Conservation (phyloP, 1,140 invertebrate species). For the Pollicipes pollicipes region DNA sequence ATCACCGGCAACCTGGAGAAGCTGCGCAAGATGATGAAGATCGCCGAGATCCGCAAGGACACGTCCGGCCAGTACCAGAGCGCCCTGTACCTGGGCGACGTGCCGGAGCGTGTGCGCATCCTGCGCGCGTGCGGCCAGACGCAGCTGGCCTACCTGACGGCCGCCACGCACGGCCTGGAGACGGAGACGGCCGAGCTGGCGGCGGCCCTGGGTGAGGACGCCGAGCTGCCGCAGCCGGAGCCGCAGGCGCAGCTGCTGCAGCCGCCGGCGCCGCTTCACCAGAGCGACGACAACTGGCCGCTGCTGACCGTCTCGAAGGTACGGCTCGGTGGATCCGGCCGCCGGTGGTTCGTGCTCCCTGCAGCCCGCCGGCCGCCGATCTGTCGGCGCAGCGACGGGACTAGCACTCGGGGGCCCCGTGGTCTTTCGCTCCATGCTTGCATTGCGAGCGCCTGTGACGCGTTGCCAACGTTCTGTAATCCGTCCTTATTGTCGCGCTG, state of each 20-base stretch:
- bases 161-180: slow-evolving; percentile 74
- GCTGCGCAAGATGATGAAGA: slow-evolving; percentile 96
- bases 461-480: no score
- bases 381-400: no score
- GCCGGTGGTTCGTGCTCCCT: background rate
- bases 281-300: slow-evolving; percentile 89
- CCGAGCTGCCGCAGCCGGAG: slow-evolving; percentile 52
- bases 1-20: slow-evolving; percentile 98
- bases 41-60: slow-evolving; percentile 90
- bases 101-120: slow-evolving; percentile 73
- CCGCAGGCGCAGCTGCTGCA: slow-evolving; percentile 57
- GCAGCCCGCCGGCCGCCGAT: background rate
- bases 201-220: slow-evolving; percentile 42
- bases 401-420: no score
- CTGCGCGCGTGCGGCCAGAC: slow-evolving; percentile 57
- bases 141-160: slow-evolving; percentile 78
- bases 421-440: no score
- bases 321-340: background rate
- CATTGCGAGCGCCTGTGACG: no score
- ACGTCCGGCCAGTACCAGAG: slow-evolving; percentile 92
- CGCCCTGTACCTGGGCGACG: slow-evolving; percentile 77
- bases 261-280: slow-evolving; percentile 71
- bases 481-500: no score
- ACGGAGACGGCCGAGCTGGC: slow-evolving; percentile 62
- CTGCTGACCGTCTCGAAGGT: slow-evolving; percentile 64